Evolutionary conservation across 2,797 vertebrate species (phyloP).

Genomic region (Lagodon rhomboides): DNA sequence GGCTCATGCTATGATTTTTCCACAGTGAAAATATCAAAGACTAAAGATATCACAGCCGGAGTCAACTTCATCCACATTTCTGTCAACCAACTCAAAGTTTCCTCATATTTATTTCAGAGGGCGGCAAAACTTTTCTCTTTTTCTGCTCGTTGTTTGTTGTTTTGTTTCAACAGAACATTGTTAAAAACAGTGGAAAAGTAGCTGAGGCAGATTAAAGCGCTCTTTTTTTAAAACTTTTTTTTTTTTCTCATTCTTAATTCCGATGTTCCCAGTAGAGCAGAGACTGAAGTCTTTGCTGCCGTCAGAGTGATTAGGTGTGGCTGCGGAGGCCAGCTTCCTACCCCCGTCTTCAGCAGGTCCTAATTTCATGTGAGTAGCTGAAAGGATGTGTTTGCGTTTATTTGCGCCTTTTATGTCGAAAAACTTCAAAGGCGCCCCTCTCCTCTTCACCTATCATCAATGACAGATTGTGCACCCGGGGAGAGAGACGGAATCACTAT

Average conservation of each 20-base stretch:
- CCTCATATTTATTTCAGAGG: constrained; percentile 70
- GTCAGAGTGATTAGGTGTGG: constrained; percentile 88
- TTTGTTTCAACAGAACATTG: constrained; percentile 73
- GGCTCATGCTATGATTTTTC: constrained; percentile 65
- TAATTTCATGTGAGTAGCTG: constrained; percentile 88
- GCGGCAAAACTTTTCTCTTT: constrained; percentile 69
- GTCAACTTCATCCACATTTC: constrained; percentile 69
- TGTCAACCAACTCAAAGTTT: constrained; percentile 74
- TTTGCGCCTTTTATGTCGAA: constrained; percentile 87
- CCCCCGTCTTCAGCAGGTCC: constrained; percentile 74
- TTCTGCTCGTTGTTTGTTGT: constrained; percentile 75
- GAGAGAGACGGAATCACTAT: constrained; percentile 77
- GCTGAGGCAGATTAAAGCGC: constrained; percentile 84
- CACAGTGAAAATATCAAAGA: constrained; percentile 69
- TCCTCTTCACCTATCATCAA: constrained; percentile 83
- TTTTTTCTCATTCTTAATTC: constrained; percentile 75
- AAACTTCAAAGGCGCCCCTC: constrained; percentile 86
- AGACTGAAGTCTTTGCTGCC: constrained; percentile 78
- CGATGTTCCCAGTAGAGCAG: constrained; percentile 76
- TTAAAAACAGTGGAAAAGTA: constrained; percentile 79
- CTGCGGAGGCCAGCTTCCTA: constrained; percentile 84
- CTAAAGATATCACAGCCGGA: constrained; percentile 64
- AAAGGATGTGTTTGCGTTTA: constrained; percentile 87
- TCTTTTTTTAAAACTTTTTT: constrained; percentile 28
- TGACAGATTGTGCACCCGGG: constrained; percentile 83